Conservation (phyloP, 2,797 vertebrate genomes). For the Oceanodroma leucorhoa region DNA sequence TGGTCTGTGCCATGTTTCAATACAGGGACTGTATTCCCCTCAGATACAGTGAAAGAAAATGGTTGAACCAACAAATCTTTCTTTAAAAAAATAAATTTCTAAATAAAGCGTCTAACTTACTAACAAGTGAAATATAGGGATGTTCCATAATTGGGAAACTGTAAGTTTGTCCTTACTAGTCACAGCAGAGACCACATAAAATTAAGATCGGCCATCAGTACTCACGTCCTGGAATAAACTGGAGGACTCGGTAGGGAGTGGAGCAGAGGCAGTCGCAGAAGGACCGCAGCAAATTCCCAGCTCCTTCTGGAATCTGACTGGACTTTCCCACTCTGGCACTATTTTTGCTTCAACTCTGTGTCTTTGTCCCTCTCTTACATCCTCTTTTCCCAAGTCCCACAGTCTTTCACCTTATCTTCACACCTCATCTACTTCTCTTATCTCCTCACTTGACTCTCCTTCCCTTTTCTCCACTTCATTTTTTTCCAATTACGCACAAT, state of each 20-base stretch:
- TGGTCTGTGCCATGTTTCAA: neutral
- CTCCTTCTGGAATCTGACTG: neutral
- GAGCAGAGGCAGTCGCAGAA: neutral
- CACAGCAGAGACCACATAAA: neutral
- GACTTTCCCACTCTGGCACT: neutral
- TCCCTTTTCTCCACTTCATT: neutral
- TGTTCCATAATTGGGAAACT: neutral
- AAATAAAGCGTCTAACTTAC: neutral
- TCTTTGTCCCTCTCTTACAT: neutral
- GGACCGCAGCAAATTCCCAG: neutral
- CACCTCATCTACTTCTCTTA: neutral
- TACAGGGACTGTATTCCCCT: neutral
- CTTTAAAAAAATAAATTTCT: neutral
- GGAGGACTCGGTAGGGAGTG: rapidly evolving
- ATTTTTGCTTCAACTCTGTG: neutral
- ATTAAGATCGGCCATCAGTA: neutral
- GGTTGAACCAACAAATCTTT: neutral
- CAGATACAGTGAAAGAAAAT: neutral
- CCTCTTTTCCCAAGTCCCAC: neutral
- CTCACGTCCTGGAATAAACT: neutral
- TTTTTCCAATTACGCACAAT: neutral
- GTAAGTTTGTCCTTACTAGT: neutral
- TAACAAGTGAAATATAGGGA: neutral
- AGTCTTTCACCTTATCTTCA: neutral
- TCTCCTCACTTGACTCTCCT: neutral